Base-by-base conservation (phyloP, 2,888 invertebrate species). In the Hecatera dysodea region DNA sequence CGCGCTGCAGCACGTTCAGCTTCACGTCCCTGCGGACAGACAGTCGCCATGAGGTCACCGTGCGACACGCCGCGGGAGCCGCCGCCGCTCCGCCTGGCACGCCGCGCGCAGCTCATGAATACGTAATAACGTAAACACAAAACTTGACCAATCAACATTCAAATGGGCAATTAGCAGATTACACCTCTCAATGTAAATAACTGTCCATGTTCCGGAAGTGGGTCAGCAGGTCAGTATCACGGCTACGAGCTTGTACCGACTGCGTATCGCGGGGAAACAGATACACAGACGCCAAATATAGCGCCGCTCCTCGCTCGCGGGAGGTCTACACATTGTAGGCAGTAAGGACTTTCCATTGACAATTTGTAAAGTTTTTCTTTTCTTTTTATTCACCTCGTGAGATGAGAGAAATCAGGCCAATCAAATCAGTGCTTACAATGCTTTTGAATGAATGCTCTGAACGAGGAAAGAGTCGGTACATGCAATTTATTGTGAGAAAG, bases 1-100 rank as follows among this genome's bases (percentile, higher is more conserved):
- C 96, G 73, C 93, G 94, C 68, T 96, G 96, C 87, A 99, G 95
- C 86, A 96, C 96, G 96, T 99, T 99, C 53, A 98, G 98, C 93
- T 98, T 98, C 87, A 98, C 96, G 93, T 98, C 98, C 89, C 98
- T 98, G 96, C 56, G 96, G 96, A 82, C 88, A 73, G 11, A 53
- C 2, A 7, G 24, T 27, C 15, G 24, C 50, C 15, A 6, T 5
- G 50, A 15, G 2, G 24, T 24, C 15, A 24, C 24, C 11, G 5
- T 24, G 2, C 12, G 12, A 9, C 2, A 1, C 8, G 44, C 44
- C 46, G 27, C 22, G 33, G 56, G 50, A 22, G n/a, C 17, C 33
- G 7, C 24, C 29, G 27, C 17, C 11, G 11, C 11, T 1, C 11
- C 44, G 44, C 19, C 19, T 15, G 44, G 19, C 44, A 29, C 27